These are phyloP conservation scores for Enteromius viviparus DNA, from an alignment of 2,797 vertebrate genomes.

Conservation along the genomic window DNA sequence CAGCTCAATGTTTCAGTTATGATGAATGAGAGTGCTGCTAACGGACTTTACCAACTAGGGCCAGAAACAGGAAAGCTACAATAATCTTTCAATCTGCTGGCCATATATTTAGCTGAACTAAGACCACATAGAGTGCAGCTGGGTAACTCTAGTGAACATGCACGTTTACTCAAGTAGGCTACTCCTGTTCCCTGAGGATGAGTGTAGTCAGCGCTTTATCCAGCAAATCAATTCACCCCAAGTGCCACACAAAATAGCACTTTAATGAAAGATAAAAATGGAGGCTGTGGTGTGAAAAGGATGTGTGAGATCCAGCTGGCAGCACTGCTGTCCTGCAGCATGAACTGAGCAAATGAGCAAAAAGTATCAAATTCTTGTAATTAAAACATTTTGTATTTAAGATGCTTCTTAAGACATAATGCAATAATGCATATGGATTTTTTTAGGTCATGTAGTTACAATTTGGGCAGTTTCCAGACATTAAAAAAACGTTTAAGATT, in stretches of 20 bases:
- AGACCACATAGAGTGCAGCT: slow-evolving; percentile 4
- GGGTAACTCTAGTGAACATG: slow-evolving; percentile 17
- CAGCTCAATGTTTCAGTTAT: neutral
- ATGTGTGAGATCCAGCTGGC: slow-evolving; percentile 25
- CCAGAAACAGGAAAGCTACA: slow-evolving; percentile 18
- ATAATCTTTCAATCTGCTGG: neutral
- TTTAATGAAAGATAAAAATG: slow-evolving; percentile 17
- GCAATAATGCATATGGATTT: neutral
- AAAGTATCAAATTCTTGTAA: slow-evolving; percentile 3
- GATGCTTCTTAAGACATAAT: slow-evolving; percentile 17
- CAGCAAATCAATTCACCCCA: slow-evolving; percentile 7
- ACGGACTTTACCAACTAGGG: neutral
- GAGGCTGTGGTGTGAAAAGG: slow-evolving; percentile 20
- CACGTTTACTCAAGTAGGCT: slow-evolving; percentile 3
- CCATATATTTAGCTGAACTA: slow-evolving; percentile 16
- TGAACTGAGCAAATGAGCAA: neutral
- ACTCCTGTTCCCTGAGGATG: slow-evolving; percentile 25
- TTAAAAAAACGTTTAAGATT: neutral
- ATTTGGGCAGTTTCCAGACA: neutral
- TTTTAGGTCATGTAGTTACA: neutral
- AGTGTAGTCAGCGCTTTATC: slow-evolving; percentile 46
- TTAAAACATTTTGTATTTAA: neutral
- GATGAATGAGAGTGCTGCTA: slow-evolving; percentile 5
- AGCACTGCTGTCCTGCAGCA: neutral
- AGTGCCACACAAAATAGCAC: slow-evolving; percentile 23